phyloP scores from a whole-genome alignment of 1,140 invertebrate genomes.

The Saccostrea echinata region DNA sequence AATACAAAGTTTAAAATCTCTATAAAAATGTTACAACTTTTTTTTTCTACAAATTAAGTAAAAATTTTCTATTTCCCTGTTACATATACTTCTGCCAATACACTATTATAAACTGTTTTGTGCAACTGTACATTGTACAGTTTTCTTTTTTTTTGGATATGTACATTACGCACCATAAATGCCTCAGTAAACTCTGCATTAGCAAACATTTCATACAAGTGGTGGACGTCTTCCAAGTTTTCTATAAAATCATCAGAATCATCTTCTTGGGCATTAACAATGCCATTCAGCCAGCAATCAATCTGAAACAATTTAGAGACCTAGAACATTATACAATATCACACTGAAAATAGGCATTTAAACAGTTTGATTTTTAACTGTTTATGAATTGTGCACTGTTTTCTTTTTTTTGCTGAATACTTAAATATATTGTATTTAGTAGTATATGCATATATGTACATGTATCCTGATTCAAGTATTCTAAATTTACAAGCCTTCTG shows the following conservation, averaged over 20 bases:
- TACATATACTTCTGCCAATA: not conserved
- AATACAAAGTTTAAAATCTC: not conserved
- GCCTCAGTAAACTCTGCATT: constrained; percentile 37
- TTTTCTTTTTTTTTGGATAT: too few species aligned
- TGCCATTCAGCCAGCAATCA: constrained; percentile 29
- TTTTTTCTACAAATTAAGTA: not conserved
- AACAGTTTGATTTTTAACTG: too few species aligned
- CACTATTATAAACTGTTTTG: not conserved
- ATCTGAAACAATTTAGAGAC: too few species aligned
- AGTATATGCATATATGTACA: too few species aligned
- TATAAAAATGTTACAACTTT: not conserved
- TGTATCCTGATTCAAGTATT: too few species aligned
- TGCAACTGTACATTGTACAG: not conserved
- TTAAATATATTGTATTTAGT: too few species aligned
- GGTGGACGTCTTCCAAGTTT: not conserved
- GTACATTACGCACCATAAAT: constrained; percentile 18
- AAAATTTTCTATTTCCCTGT: not conserved
- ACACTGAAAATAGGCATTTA: too few species aligned
- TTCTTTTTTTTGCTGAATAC: too few species aligned
- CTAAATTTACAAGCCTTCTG: too few species aligned
- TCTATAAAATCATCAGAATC: not conserved
- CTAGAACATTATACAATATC: too few species aligned
- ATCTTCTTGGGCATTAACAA: not conserved
- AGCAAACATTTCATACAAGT: constrained; percentile 44
- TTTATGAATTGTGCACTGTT: too few species aligned